Evolutionary conservation across 2,797 vertebrate species (phyloP), one percentile per base, ranked within the genome.

Genomic region (Lagodon rhomboides): DNA sequence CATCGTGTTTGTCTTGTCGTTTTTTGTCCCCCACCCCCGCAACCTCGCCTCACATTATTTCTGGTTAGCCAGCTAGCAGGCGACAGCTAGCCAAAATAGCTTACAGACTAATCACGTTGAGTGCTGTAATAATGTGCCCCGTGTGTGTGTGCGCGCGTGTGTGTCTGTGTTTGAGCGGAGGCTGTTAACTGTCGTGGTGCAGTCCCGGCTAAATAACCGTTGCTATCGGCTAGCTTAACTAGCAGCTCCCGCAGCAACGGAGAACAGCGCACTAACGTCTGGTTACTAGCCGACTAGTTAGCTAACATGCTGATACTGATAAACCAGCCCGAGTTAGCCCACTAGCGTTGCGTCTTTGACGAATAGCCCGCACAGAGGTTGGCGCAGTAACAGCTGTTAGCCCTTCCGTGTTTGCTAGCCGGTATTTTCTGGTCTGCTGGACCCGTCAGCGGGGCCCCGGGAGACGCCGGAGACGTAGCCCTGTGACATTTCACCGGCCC

Each of bases 401-500:
- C 63, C 64, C 73, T 75, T 88, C 59, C 66, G 71, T 62, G 77
- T 82, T 72, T 61, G 47, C 66, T 55, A 69, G 73, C 83, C 79
- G 79, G 78, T 78, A 23, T 78, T 82, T 74, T 72, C 59, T 74
- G 73, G 75, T 86, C 79, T 75, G 79, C 60, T 23, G 68, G 59
- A 82, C 38, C 72, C 49, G 76, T 66, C 85, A 73, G 77, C 75
- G 67, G 79, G 85, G 76, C 85, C 83, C 89, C 76, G 68, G 11
- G 85, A 87, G 87, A 80, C 87, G 83, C 80, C 50, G 51, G 80
- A 83, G 87, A 64, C 80, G 77, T 22, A 82, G 79, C 82, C 87
- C 82, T n/a, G 78, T 92, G 93, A 94, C 92, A 87, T 90, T 90
- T 91, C 89, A 74, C 83, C 73, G 86, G 86, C 87, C 85, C 83